Percentiles rank a stretch among this genome's conserved stretches.
These are phyloP conservation scores for Drosophila mimica DNA, from an alignment of 2,888 invertebrate genomes.

Conservation along the genomic window DNA sequence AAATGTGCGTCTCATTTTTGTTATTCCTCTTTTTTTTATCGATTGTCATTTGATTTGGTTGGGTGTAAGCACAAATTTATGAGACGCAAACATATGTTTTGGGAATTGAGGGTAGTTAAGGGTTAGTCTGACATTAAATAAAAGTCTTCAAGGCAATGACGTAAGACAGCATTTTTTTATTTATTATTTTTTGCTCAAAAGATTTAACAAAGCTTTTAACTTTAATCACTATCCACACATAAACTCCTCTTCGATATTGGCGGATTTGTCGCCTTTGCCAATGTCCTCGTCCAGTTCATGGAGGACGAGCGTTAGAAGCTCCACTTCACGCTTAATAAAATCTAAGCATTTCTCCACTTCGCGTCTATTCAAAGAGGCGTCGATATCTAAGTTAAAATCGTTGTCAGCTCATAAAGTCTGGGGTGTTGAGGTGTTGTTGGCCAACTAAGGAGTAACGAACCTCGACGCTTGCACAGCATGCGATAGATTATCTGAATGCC, in stretches of 20 bases:
- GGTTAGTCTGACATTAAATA: slow-evolving; percentile 45
- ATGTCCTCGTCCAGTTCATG: slow-evolving; percentile 38
- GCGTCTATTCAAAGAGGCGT: slow-evolving; percentile 16
- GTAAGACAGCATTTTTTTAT: slow-evolving; percentile 9
- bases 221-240: neutral
- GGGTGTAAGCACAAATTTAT: slow-evolving; percentile 48
- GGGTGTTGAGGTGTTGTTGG: neutral
- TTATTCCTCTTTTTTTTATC: slow-evolving; percentile 45
- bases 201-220: neutral
- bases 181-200: slow-evolving; percentile 10
- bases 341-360: slow-evolving; percentile 49
- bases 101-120: slow-evolving; percentile 27
- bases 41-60: slow-evolving; percentile 68
- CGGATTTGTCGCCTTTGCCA: slow-evolving; percentile 40
- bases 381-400: slow-evolving; percentile 20
- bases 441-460: slow-evolving; percentile 39
- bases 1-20: slow-evolving; percentile 11
- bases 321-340: slow-evolving; percentile 55
- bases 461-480: slow-evolving; percentile 78
- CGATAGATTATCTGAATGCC: slow-evolving; percentile 81
- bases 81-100: slow-evolving; percentile 52
- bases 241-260: neutral
- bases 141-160: slow-evolving; percentile 4
- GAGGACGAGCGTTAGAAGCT: slow-evolving; percentile 39
- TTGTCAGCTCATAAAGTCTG: neutral